Conservation (phyloP, 2,888 invertebrate genomes). For the Oeneis ivallda region DNA sequence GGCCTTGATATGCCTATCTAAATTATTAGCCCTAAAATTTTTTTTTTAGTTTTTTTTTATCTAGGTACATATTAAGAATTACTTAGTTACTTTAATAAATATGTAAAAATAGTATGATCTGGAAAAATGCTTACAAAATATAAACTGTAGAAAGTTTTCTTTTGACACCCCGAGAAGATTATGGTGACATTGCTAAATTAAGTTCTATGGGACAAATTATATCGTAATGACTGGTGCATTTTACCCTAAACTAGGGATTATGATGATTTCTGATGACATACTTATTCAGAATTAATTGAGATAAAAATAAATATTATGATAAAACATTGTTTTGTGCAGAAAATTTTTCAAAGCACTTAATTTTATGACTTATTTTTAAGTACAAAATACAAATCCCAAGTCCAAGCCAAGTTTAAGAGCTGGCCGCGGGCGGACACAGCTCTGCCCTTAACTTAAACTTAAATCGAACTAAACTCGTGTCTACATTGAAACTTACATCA, state of each 20-base stretch:
- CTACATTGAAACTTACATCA: slow-evolving; percentile 30
- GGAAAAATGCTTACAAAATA: too few relatives aligned
- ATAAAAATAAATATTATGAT: too few relatives aligned
- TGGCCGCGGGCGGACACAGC: slow-evolving; percentile 42
- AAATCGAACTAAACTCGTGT: slow-evolving; percentile 39
- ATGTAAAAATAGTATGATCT: too few relatives aligned
- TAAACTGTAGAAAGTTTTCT: too few relatives aligned
- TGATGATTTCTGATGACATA: slow-evolving; percentile 9
- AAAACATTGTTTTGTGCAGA: too few relatives aligned
- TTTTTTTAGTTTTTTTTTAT: too few relatives aligned
- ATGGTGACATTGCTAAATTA: slow-evolving; percentile 13
- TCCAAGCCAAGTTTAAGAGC: slow-evolving; percentile 44
- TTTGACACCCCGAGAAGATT: neutral
- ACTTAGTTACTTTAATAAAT: too few relatives aligned
- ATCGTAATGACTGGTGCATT: slow-evolving; percentile 62
- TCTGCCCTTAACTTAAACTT: slow-evolving; percentile 44
- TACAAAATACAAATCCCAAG: slow-evolving; percentile 9
- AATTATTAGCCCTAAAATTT: too few relatives aligned
- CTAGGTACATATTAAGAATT: too few relatives aligned
- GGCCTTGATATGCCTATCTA: too few relatives aligned
- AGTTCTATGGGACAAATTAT: slow-evolving; percentile 27
- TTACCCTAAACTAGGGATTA: slow-evolving; percentile 48
- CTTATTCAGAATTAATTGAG: neutral
- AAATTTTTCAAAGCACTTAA: too few relatives aligned
- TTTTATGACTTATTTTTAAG: neutral